phyloP scores from a whole-genome alignment of 2,888 invertebrate genomes.

The Notodonta ziczac region DNA sequence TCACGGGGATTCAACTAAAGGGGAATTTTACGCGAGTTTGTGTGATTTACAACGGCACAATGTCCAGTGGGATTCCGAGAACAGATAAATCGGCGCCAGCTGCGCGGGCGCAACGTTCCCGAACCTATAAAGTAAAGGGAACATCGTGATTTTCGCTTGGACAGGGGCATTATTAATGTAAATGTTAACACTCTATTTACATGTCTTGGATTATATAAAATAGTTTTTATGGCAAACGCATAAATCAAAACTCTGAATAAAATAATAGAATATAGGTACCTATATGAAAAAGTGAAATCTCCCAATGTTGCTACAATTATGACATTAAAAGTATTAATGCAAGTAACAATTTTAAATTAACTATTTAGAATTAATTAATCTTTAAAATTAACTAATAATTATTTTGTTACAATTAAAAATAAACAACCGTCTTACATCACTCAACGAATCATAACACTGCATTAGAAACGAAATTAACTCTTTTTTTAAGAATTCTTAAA shows the following conservation, averaged over 20 bases:
- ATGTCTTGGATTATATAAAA: not conserved
- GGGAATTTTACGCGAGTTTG: conserved; percentile 26
- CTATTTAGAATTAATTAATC: too few relatives aligned
- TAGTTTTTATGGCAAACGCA: not conserved
- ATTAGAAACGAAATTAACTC: too few relatives aligned
- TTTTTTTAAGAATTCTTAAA: not conserved
- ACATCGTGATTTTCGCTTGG: conserved; percentile 15
- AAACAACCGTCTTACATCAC: too few relatives aligned
- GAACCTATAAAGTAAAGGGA: conserved; percentile 28
- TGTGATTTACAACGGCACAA: conserved; percentile 30
- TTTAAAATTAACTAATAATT: too few relatives aligned
- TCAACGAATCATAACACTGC: too few relatives aligned
- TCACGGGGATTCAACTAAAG: conserved; percentile 5
- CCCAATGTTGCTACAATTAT: too few relatives aligned
- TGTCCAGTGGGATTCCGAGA: conserved; percentile 22
- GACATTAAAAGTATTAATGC: too few relatives aligned
- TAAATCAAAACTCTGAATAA: not conserved
- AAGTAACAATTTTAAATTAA: too few relatives aligned
- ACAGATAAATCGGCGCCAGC: conserved; percentile 49
- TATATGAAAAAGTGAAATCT: too few relatives aligned
- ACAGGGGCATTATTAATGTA: conserved; percentile 27
- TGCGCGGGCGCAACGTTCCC: conserved; percentile 37
- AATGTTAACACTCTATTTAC: conserved; percentile 13
- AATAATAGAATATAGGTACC: not conserved
- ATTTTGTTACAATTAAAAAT: too few relatives aligned